A percentile compares a stretch with the other conserved stretches of the same genome.
phyloP scores from a whole-genome alignment of 2,888 invertebrate species.

The Copidosoma aretas region DNA sequence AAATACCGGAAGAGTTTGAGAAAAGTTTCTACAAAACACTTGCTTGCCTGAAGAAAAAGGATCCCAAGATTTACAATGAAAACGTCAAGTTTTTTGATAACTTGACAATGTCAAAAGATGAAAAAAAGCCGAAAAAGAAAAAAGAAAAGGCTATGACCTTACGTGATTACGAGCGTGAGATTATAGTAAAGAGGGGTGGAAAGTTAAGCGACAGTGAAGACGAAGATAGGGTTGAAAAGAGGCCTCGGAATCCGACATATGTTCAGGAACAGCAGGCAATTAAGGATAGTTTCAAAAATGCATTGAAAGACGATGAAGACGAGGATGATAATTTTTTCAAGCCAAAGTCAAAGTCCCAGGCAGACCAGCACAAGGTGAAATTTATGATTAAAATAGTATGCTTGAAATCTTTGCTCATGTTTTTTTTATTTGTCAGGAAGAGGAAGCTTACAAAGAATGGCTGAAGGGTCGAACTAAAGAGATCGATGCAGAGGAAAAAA shows the following conservation, averaged over 20 bases:
- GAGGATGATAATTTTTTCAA: conserved; percentile 59
- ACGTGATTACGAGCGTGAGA: conserved; percentile 80
- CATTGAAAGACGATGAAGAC: conserved; percentile 65
- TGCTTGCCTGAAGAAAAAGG: conserved; percentile 83
- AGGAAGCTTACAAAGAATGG: conserved; percentile 78
- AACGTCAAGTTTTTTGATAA: conserved; percentile 72
- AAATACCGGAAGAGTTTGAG: conserved; percentile 70
- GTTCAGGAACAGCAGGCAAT: conserved; percentile 73
- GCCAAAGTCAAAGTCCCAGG: conserved; percentile 61
- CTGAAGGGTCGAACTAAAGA: conserved; percentile 75
- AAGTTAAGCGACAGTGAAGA: conserved; percentile 56
- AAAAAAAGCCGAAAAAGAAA: conserved; percentile 63
- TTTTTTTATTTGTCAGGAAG: conserved; percentile 51
- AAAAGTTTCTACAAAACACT: conserved; percentile 88
- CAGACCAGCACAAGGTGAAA: conserved; percentile 54
- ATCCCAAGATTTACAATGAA: conserved; percentile 87
- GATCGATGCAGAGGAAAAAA: conserved; percentile 67
- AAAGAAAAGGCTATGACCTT: conserved; percentile 71
- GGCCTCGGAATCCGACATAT: conserved; percentile 63
- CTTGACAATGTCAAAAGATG: conserved; percentile 26
- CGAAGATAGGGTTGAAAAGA: conserved; percentile 52
- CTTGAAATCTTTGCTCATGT: conserved; percentile 13
- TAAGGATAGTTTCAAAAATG: conserved; percentile 70
- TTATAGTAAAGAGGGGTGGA: conserved; percentile 75
- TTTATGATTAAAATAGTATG: conserved; percentile 4